phyloP scores from a whole-genome alignment of 2,797 vertebrate genomes.

The Pogoniulus pusillus region DNA sequence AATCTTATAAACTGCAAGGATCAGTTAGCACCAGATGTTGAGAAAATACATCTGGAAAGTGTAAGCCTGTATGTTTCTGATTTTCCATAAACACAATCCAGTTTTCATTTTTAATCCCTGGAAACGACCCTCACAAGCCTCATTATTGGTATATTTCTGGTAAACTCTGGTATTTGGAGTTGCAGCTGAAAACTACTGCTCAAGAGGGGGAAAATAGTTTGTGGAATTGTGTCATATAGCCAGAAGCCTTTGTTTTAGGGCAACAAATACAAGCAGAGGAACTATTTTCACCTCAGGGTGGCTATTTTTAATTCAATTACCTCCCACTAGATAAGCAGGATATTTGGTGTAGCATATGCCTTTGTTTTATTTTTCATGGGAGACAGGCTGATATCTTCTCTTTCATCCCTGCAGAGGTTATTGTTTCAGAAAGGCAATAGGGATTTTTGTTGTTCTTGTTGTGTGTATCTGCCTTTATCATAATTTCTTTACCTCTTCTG shows the following conservation, averaged over 20 bases:
- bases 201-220: neutral
- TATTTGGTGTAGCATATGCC: neutral
- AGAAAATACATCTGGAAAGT: neutral
- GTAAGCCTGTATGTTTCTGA: neutral
- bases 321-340: neutral
- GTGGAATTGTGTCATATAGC: neutral
- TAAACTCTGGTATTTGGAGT: neutral
- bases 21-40: neutral
- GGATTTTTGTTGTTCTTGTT: fast-evolving
- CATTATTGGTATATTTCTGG: neutral
- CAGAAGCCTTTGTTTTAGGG: conserved; percentile 22
- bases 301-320: conserved; percentile 26
- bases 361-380: conserved; percentile 51
- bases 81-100: neutral
- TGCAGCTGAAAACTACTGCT: neutral
- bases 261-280: neutral
- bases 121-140: neutral
- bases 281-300: neutral
- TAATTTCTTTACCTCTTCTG: neutral
- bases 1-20: neutral
- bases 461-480: neutral
- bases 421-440: neutral
- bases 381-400: neutral
- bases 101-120: neutral
- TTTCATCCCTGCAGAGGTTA: conserved; percentile 2